A percentile compares a stretch with the other conserved stretches of the same genome.
phyloP scores from a whole-genome alignment of 2,888 invertebrate species.

The Tolmerus cingulatus region DNA sequence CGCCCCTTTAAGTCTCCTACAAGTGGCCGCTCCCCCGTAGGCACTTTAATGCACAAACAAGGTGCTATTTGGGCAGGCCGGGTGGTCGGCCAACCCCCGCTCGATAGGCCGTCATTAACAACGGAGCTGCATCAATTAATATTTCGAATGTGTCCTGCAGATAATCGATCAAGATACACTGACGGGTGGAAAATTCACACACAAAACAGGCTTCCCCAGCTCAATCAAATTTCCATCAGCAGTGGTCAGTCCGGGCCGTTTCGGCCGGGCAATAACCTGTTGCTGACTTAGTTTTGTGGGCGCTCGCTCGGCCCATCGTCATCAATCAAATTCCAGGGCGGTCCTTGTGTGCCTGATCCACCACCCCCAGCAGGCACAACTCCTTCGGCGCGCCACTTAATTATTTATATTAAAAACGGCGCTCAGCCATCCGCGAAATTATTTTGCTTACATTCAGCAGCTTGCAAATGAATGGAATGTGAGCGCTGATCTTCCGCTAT shows the following conservation, averaged over 20 bases:
- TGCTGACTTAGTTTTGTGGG: neutral
- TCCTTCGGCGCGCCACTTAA: neutral
- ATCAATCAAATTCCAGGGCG: neutral
- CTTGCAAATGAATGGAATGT: constrained; percentile 16
- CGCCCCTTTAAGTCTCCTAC: neutral
- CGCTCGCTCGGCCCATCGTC: neutral
- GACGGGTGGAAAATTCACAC: constrained; percentile 10
- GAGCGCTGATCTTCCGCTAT: neutral
- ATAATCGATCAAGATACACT: constrained; percentile 26
- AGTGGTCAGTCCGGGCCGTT: constrained; percentile 8
- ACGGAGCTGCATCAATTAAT: constrained; percentile 19
- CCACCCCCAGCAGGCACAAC: neutral
- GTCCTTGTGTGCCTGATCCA: neutral
- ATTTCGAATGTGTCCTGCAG: constrained; percentile 21
- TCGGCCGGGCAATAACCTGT: constrained; percentile 15
- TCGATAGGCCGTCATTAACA: constrained; percentile 13
- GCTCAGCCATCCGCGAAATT: neutral
- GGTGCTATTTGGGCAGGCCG: neutral
- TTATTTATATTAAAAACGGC: constrained; percentile 15
- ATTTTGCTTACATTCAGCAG: neutral
- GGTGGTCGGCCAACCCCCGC: neutral
- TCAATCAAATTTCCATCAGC: constrained; percentile 33
- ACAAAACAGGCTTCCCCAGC: neutral
- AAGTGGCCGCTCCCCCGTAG: neutral
- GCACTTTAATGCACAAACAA: neutral